Conservation (phyloP, 2,797 vertebrate species). For the Cyprinodon diabolis region DNA sequence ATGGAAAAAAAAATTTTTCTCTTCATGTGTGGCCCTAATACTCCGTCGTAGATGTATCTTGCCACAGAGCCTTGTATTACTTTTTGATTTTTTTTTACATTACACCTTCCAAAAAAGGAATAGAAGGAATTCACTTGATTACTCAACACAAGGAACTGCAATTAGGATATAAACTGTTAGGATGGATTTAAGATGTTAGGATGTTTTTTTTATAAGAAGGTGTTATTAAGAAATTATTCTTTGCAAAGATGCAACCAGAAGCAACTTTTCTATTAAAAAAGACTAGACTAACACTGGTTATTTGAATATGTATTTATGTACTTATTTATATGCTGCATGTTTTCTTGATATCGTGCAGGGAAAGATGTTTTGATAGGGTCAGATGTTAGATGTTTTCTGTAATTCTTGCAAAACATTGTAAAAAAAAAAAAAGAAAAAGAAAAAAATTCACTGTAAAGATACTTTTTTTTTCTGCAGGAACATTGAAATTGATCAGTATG, state of each 20-base stretch:
- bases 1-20: too few species aligned
- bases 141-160: background rate
- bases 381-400: background rate
- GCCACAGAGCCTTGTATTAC: background rate
- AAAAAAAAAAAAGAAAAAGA: too few species aligned
- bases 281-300: too few species aligned
- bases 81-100: background rate
- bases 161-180: background rate
- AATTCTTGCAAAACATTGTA: background rate
- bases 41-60: too few species aligned
- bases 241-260: too few species aligned
- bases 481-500: background rate
- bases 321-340: background rate
- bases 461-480: background rate
- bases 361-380: background rate
- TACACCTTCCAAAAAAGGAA: background rate
- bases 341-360: background rate
- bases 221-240: too few species aligned
- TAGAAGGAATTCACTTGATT: background rate
- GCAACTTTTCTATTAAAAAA: too few species aligned
- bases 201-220: too few species aligned
- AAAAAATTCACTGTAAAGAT: background rate
- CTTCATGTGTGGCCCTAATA: too few species aligned
- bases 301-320: background rate
- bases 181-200: background rate